Evolutionary conservation across 2,888 invertebrate species (phyloP).

Genomic region (Idaea dimidiata): DNA sequence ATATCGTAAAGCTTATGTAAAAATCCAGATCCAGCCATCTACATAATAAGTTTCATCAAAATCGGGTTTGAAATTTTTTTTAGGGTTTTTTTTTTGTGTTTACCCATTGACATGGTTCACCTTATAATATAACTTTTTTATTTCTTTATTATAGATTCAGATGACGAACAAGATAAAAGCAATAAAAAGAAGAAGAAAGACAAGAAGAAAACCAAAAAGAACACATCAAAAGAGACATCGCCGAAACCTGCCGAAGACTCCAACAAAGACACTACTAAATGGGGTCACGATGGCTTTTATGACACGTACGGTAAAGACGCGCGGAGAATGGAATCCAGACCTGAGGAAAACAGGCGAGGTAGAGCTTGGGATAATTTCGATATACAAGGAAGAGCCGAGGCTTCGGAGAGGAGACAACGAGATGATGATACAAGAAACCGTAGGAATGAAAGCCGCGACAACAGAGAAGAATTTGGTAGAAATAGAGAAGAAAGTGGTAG

Average conservation of each 20-base stretch:
- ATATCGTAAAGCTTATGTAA: too few species aligned
- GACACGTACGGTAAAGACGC: conserved; percentile 69
- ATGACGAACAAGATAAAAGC: conserved; percentile 35
- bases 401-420: conserved; percentile 20
- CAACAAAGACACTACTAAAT: conserved; percentile 40
- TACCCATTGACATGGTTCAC: too few species aligned
- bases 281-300: conserved; percentile 74
- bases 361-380: conserved; percentile 47
- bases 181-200: conserved; percentile 44
- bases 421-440: conserved; percentile 18
- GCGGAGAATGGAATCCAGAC: conserved; percentile 43
- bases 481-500: conserved; percentile 19
- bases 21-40: background rate
- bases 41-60: background rate
- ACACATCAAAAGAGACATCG: conserved; percentile 40
- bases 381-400: conserved; percentile 33
- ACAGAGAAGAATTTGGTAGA: conserved; percentile 12
- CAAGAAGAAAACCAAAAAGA: conserved; percentile 51
- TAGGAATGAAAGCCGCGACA: conserved; percentile 16
- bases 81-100: too few species aligned
- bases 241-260: conserved; percentile 42
- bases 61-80: too few species aligned
- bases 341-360: conserved; percentile 34
- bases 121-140: conserved; percentile 8
- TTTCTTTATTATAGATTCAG: conserved; percentile 47